Conservation (phyloP, 2,888 invertebrate genomes). For the Polydrusus tereticollis region DNA sequence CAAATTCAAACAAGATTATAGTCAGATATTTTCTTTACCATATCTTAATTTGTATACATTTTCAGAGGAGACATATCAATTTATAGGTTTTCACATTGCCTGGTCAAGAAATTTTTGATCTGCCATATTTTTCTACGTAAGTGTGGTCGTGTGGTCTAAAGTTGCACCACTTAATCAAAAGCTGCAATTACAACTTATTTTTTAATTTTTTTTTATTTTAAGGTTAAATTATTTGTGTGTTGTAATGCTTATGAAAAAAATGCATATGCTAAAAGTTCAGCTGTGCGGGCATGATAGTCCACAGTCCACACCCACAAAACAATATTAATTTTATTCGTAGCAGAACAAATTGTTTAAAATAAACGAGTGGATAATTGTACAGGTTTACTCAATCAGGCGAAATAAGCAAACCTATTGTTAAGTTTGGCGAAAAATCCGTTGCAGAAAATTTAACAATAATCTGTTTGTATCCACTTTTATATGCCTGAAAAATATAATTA, state of each 20-base stretch:
- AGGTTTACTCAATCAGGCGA: not conserved
- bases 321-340: constrained; percentile 8
- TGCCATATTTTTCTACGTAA: no score
- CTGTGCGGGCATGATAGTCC: constrained; percentile 12
- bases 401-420: constrained; percentile 7
- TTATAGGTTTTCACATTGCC: no score
- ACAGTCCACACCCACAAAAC: constrained; percentile 23
- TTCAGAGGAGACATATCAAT: no score
- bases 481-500: no score
- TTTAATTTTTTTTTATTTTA: not conserved
- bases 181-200: not conserved
- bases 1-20: no score
- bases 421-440: not conserved
- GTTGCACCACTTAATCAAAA: no score
- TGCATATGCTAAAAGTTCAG: constrained; percentile 20
- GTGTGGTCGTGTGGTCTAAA: no score
- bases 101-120: no score
- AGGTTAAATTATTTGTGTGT: constrained; percentile 8
- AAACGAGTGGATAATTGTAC: not conserved
- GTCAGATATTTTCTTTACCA: no score
- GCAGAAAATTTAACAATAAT: not conserved
- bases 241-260: constrained; percentile 3
- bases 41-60: no score
- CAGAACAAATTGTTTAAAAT: constrained; percentile 1
- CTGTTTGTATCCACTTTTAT: no score